These are phyloP conservation scores for Dione juno DNA, from an alignment of 2,888 invertebrate species.

Conservation along the genomic window DNA sequence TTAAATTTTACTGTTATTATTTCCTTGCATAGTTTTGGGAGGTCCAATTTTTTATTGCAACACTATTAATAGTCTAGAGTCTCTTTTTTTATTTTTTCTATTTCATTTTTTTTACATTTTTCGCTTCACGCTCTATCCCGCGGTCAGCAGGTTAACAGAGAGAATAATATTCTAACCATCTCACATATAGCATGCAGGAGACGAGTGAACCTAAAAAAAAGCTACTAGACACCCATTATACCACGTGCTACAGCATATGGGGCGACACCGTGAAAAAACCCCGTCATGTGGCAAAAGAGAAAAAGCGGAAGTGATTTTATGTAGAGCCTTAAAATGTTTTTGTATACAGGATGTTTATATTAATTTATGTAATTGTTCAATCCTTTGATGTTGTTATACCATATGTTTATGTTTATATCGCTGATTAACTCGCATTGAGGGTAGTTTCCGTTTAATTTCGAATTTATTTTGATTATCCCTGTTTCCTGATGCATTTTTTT, in stretches of 20 bases:
- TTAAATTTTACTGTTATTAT: slow-evolving; percentile 35
- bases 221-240: slow-evolving; percentile 42
- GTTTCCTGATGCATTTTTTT: slow-evolving; percentile 62
- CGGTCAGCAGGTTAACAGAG: not conserved
- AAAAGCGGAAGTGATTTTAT: slow-evolving; percentile 79
- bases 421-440: slow-evolving; percentile 70
- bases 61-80: not conserved
- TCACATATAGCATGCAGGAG: too few species aligned
- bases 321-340: slow-evolving; percentile 67
- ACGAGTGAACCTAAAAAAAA: not conserved
- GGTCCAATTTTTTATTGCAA: slow-evolving; percentile 26
- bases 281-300: slow-evolving; percentile 65
- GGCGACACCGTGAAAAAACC: slow-evolving; percentile 64
- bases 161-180: not conserved
- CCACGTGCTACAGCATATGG: slow-evolving; percentile 73
- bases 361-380: slow-evolving; percentile 81
- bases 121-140: not conserved
- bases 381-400: slow-evolving; percentile 70
- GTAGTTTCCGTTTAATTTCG: slow-evolving; percentile 72
- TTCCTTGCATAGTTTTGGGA: slow-evolving; percentile 34
- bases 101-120: not conserved
- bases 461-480: slow-evolving; percentile 78
- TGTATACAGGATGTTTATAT: slow-evolving; percentile 74
- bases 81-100: not conserved
- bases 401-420: slow-evolving; percentile 74